Evolutionary conservation across 2,113 vertebrate genomes (phyloP).

Genomic region (Lonchura striata): DNA sequence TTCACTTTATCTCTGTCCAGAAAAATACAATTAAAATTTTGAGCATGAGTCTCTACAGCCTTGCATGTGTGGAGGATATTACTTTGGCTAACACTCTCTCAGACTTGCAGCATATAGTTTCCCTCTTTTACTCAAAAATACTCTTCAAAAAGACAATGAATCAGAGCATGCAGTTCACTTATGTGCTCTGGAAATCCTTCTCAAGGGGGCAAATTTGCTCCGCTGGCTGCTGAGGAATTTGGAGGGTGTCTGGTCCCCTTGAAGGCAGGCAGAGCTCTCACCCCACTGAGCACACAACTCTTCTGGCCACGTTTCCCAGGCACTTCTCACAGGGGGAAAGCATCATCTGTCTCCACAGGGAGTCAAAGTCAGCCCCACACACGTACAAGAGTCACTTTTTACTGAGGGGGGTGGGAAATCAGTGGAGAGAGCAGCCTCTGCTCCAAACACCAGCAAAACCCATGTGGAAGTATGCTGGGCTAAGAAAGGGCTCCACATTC

Average conservation of each 20-base stretch:
- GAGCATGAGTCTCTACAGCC: background rate
- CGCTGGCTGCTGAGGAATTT: background rate
- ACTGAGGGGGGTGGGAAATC: background rate
- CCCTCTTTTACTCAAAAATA: background rate
- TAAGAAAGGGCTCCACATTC: fast-evolving
- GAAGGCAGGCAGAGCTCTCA: background rate
- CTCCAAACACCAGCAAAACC: background rate
- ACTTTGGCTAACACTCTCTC: background rate
- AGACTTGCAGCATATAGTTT: background rate
- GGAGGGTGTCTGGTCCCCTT: too few species aligned
- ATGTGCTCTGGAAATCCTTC: background rate
- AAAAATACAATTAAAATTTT: background rate
- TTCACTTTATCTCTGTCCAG: background rate
- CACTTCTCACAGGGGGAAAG: fast-evolving
- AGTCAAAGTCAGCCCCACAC: background rate
- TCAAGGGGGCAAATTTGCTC: background rate
- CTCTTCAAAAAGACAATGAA: background rate
- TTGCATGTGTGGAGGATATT: background rate
- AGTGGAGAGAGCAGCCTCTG: background rate
- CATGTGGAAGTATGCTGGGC: fast-evolving
- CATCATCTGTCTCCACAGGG: background rate
- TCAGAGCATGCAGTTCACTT: background rate
- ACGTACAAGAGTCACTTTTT: background rate
- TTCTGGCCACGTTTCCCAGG: fast-evolving
- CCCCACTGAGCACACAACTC: background rate